These are phyloP conservation scores for Apogon hyalosoma DNA, from an alignment of 2,797 vertebrate genomes.

Conservation along the genomic window DNA sequence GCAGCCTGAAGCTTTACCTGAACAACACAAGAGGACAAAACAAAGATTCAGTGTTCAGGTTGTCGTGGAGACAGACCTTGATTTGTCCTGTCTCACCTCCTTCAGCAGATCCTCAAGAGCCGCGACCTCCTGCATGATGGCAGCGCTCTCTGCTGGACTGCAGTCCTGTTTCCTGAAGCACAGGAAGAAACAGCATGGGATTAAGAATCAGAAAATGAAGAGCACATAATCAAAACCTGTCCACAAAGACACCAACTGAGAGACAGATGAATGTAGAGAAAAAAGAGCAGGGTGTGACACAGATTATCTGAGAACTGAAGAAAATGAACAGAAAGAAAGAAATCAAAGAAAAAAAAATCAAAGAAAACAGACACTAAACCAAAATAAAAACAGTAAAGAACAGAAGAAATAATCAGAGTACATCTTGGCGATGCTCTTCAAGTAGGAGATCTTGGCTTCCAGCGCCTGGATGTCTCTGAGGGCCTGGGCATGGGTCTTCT, in stretches of 20 bases:
- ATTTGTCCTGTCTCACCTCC: slow-evolving; percentile 58
- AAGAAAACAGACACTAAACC: no score
- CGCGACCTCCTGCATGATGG: slow-evolving; percentile 85
- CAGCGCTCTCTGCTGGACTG: slow-evolving; percentile 84
- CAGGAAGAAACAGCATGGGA: not conserved
- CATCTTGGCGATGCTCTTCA: slow-evolving; percentile 86
- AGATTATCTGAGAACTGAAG: no score
- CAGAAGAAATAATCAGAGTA: slow-evolving; percentile 52
- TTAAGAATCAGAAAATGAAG: not conserved
- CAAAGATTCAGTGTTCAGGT: not conserved
- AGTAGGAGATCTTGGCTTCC: slow-evolving; percentile 86
- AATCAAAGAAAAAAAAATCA: no score
- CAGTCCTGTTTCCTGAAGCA: slow-evolving; percentile 85
- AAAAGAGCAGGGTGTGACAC: no score
- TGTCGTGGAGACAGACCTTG: no score
- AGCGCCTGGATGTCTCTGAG: slow-evolving; percentile 85
- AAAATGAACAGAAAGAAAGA: no score
- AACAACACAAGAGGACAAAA: not conserved
- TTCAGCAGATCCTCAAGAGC: slow-evolving; percentile 85
- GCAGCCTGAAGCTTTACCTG: slow-evolving; percentile 75
- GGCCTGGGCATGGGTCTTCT: slow-evolving; percentile 70
- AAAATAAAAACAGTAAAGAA: no score
- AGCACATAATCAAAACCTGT: no score
- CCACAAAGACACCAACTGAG: no score
- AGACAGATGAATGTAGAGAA: no score